Conservation (phyloP, 2,888 invertebrate genomes). For the Linnaemya tessellans region DNA sequence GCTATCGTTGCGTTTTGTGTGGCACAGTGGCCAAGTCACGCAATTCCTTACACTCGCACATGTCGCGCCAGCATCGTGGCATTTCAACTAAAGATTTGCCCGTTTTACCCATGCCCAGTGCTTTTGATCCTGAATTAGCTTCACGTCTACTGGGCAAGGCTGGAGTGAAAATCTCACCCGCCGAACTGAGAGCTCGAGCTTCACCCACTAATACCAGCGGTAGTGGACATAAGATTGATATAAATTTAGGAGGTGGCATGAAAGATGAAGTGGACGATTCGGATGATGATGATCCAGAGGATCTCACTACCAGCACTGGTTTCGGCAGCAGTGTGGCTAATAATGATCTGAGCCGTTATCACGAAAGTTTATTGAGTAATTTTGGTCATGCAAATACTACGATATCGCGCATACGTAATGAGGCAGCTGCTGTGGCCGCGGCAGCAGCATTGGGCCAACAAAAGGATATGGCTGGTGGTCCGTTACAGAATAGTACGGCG, state of each 20-base stretch:
- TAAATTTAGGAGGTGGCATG: constrained; percentile 87
- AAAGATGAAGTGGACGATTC: constrained; percentile 88
- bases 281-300: constrained; percentile 88
- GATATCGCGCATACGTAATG: constrained; percentile 87
- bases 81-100: constrained; percentile 97
- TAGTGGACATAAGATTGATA: constrained; percentile 63
- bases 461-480: constrained; percentile 84
- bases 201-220: constrained; percentile 89
- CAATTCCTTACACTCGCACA: constrained; percentile 96
- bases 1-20: constrained; percentile 95
- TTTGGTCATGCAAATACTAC: constrained; percentile 86
- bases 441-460: constrained; percentile 79
- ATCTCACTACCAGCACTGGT: constrained; percentile 86
- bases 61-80: constrained; percentile 96
- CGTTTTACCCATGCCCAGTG: constrained; percentile 95
- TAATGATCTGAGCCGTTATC: constrained; percentile 81
- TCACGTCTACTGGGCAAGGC: constrained; percentile 93
- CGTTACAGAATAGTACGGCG: constrained; percentile 87
- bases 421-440: constrained; percentile 83
- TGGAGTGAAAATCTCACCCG: constrained; percentile 93
- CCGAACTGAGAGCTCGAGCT: constrained; percentile 92
- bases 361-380: constrained; percentile 81
- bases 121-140: constrained; percentile 95
- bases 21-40: constrained; percentile 96
- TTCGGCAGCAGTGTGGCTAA: constrained; percentile 73